Conservation (phyloP, 2,888 invertebrate species). For the Poecilobothrus nobilitatus region DNA sequence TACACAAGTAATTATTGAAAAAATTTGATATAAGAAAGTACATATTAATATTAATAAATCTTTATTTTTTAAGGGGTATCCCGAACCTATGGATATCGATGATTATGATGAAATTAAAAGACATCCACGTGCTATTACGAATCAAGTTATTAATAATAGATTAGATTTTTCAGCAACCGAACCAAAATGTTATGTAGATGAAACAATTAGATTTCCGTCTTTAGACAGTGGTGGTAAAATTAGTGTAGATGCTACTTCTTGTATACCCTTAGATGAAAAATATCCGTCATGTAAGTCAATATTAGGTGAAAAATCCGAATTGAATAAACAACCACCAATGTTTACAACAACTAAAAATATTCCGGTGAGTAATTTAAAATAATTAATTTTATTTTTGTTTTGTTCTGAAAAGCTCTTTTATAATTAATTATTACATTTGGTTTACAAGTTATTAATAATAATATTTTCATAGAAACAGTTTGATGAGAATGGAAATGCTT, state of each 20-base stretch:
- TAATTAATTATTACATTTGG: conserved; percentile 11
- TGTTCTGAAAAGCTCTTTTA: conserved; percentile 5
- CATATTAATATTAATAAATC: conserved; percentile 2
- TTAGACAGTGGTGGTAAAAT: conserved; percentile 34
- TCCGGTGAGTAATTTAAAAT: conserved; percentile 24
- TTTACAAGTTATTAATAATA: conserved; percentile 18
- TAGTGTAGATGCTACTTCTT: conserved; percentile 27
- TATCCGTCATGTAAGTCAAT: conserved; percentile 35
- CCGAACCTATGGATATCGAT: conserved; percentile 26
- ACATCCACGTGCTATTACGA: conserved; percentile 29
- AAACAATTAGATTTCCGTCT: conserved; percentile 32
- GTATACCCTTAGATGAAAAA: conserved; percentile 33
- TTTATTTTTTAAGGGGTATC: conserved; percentile 23
- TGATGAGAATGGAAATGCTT: conserved; percentile 74
- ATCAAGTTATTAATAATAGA: conserved; percentile 25
- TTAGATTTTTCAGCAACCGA: conserved; percentile 29
- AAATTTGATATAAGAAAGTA: conserved; percentile 4
- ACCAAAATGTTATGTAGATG: conserved; percentile 32
- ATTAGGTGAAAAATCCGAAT: conserved; percentile 30
- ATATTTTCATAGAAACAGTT: conserved; percentile 48
- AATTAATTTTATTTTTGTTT: conserved; percentile 15
- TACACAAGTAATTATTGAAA: conserved; percentile 16
- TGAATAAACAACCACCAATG: conserved; percentile 25
- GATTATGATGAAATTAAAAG: conserved; percentile 29
- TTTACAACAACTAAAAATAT: conserved; percentile 28